Percentiles rank a stretch among this genome's conserved stretches.
phyloP scores from a whole-genome alignment of 2,113 vertebrate genomes.

The Bucco capensis region DNA sequence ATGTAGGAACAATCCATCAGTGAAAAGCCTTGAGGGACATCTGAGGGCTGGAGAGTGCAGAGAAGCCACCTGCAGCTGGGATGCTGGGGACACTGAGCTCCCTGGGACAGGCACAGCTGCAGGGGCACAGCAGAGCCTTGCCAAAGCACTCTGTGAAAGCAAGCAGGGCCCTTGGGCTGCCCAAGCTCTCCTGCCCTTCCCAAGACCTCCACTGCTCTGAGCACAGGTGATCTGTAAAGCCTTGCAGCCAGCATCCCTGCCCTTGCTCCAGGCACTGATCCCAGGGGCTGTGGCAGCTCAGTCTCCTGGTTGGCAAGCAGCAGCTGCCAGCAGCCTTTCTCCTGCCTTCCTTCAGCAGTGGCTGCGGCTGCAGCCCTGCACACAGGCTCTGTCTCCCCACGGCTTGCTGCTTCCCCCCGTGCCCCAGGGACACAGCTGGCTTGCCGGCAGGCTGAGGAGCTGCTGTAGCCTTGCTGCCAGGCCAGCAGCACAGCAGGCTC shows the following conservation, averaged over 20 bases:
- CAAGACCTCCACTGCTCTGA: neutral
- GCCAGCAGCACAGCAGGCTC: neutral
- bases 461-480: fast-evolving
- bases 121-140: neutral
- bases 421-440: too few relatives aligned
- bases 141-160: neutral
- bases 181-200: neutral
- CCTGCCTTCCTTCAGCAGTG: neutral
- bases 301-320: neutral
- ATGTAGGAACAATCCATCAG: too few relatives aligned
- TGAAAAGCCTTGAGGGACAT: neutral
- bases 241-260: neutral
- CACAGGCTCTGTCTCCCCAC: neutral
- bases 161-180: neutral
- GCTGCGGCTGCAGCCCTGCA: neutral
- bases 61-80: neutral
- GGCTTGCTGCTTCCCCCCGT: neutral
- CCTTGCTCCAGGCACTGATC: neutral
- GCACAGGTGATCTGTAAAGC: neutral
- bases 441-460: too few relatives aligned
- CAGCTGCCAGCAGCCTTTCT: neutral
- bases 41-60: neutral
- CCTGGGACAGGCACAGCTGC: neutral
- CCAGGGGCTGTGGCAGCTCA: neutral
- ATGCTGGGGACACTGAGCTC: neutral